phyloP scores from a whole-genome alignment of 2,888 invertebrate genomes.

The Auanema freiburgensis region DNA sequence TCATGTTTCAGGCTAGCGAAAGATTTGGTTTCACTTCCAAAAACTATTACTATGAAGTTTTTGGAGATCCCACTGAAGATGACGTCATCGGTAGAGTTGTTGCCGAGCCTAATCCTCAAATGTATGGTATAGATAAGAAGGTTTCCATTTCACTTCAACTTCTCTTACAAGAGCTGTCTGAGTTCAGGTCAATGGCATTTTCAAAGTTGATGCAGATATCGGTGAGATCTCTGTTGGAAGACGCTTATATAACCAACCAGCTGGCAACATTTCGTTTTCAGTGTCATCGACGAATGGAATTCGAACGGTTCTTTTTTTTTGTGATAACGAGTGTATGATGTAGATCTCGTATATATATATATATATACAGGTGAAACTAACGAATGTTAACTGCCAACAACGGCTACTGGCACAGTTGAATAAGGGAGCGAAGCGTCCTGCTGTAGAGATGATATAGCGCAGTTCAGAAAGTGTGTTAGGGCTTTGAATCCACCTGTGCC shows the following conservation, averaged over 20 bases:
- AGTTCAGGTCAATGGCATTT: slow-evolving; percentile 29
- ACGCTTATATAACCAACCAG: slow-evolving; percentile 20
- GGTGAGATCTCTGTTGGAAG: slow-evolving; percentile 33
- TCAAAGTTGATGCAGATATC: slow-evolving; percentile 35
- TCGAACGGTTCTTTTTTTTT: slow-evolving; percentile 31
- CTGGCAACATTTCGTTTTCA: slow-evolving; percentile 30
- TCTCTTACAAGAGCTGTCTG: too few relatives aligned
- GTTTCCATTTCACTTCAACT: too few relatives aligned
- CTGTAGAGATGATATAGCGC: too few relatives aligned
- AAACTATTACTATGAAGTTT: slow-evolving; percentile 30
- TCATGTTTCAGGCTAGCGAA: not conserved
- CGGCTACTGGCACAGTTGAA: too few relatives aligned
- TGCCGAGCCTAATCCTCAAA: slow-evolving; percentile 33
- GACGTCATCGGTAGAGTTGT: slow-evolving; percentile 34
- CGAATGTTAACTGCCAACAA: too few relatives aligned
- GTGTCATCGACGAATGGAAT: slow-evolving; percentile 43
- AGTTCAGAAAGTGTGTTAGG: not conserved
- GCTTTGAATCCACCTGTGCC: slow-evolving; percentile 3
- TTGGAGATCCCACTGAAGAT: slow-evolving; percentile 31
- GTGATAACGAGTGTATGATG: not conserved
- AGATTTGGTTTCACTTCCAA: slow-evolving; percentile 30
- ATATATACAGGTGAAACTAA: not conserved
- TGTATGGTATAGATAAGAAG: slow-evolving; percentile 39
- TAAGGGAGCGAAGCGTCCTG: too few relatives aligned
- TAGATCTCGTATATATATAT: not conserved